These are phyloP conservation scores for Vanessa tameamea DNA, from an alignment of 1,140 invertebrate species.

Conservation along the genomic window DNA sequence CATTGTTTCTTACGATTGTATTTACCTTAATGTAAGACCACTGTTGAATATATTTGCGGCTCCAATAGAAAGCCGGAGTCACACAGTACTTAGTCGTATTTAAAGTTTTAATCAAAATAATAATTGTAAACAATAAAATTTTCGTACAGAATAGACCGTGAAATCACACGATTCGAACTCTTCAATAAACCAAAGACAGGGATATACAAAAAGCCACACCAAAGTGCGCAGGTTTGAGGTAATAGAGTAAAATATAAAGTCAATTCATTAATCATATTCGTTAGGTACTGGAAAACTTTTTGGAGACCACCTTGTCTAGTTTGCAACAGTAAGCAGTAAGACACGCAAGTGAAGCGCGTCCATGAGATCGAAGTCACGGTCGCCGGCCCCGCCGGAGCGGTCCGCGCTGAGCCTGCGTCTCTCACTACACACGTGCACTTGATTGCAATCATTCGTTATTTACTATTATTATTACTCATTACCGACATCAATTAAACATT, in stretches of 20 bases:
- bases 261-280: slow-evolving; percentile 80
- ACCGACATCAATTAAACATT: slow-evolving; percentile 81
- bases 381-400: slow-evolving; percentile 37
- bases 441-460: slow-evolving; percentile 77
- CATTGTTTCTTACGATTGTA: slow-evolving; percentile 80
- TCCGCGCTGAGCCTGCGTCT: slow-evolving; percentile 45
- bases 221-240: slow-evolving; percentile 75
- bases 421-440: slow-evolving; percentile 66
- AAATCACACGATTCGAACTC: slow-evolving; percentile 66
- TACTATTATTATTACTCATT: slow-evolving; percentile 79
- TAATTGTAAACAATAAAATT: slow-evolving; percentile 58
- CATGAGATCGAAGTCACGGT: slow-evolving; percentile 23
- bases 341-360: slow-evolving; percentile 37
- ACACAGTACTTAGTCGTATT: slow-evolving; percentile 76
- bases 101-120: slow-evolving; percentile 76
- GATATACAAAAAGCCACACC: slow-evolving; percentile 72
- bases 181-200: slow-evolving; percentile 77
- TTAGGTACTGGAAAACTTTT: slow-evolving; percentile 67
- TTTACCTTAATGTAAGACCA: slow-evolving; percentile 78
- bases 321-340: slow-evolving; percentile 48
- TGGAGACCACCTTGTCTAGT: slow-evolving; percentile 66
- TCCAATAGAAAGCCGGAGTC: slow-evolving; percentile 62
- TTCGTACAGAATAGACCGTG: slow-evolving; percentile 63
- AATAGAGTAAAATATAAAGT: slow-evolving; percentile 79
- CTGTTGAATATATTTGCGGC: slow-evolving; percentile 70